Evolutionary conservation across 2,797 vertebrate species (phyloP).

Genomic region (Lutjanus argentimaculatus): DNA sequence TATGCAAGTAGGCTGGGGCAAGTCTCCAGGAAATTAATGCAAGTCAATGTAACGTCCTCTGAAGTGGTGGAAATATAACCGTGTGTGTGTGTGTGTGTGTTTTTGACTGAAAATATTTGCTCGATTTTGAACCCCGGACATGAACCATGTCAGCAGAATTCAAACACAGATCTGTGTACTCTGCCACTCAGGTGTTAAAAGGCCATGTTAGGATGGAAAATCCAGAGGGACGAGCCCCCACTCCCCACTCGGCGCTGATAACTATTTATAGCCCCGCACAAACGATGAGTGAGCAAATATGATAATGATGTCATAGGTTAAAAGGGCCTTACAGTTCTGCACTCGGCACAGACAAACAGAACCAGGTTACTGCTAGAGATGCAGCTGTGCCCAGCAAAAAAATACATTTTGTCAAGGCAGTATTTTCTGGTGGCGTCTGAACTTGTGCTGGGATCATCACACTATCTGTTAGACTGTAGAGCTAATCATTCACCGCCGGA

Average conservation of each 20-base stretch:
- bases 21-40: too few species aligned
- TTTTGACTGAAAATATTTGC: constrained; percentile 21
- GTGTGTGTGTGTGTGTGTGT: constrained; percentile 18
- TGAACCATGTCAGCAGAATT: background rate
- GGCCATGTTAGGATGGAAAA: constrained; percentile 1
- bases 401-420: constrained; percentile 14
- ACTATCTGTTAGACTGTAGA: constrained; percentile 20
- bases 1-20: too few species aligned
- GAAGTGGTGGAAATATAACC: too few species aligned
- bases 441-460: constrained; percentile 28
- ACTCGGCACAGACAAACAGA: constrained; percentile 45
- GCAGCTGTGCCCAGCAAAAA: constrained; percentile 25
- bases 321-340: constrained; percentile 33
- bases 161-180: constrained; percentile 11
- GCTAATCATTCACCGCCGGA: constrained; percentile 28
- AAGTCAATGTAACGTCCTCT: too few species aligned
- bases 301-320: constrained; percentile 71
- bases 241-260: constrained; percentile 11
- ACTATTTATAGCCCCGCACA: constrained; percentile 66
- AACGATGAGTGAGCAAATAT: constrained; percentile 69
- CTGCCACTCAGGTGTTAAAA: constrained; percentile 23
- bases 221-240: background rate
- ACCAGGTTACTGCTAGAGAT: constrained; percentile 25
- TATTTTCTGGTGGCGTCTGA: constrained; percentile 9
- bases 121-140: constrained; percentile 12